Evolutionary conservation across 2,113 vertebrate genomes (phyloP), one percentile per base, ranked within the genome.

Genomic region (Nycticorax nycticorax): DNA sequence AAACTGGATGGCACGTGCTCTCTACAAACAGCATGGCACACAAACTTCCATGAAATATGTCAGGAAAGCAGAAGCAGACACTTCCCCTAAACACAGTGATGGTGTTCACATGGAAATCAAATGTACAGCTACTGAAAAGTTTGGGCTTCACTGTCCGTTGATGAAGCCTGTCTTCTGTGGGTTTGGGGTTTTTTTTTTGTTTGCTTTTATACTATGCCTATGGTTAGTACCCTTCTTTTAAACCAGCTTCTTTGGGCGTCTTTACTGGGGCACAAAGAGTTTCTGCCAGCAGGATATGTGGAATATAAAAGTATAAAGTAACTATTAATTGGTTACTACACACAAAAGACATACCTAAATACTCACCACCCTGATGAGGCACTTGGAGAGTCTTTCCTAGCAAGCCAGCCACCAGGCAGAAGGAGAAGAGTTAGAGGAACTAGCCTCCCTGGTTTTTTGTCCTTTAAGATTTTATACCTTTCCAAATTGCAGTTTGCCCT

Each of bases 121-220:
- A 62, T 32, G 17, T 11, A 55, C 22, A 48, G 50, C 45, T 66
- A 10, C 45, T 73, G 79, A 56, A 20, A 64, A 89, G 50, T 45
- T 35, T 39, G 59, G 56, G 18, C 47, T 81, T 81, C 0, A 0
- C 37, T 53, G 32, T 41, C n/a, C 63, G 17, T 5, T 2, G 4
- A 24, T 74, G 48, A 74, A 87, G 33, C 30, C 19, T 53, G 6
- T 81, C 20, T 48, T 69, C 69, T 59, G 12, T 32, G 66, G 10
- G 19, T 45, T 55, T 41, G 41, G 41, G 41, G 12, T 41, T 41
- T 41, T 26, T 18, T 32, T 62, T 33, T 69, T 71, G 8, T 45
- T 69, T 91, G 73, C 10, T 74, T 80, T 69, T n/a, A 18, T 41
- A 9, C 52, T 45, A 5, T 35, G 30, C 47, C 17, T 68, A 1